Evolutionary conservation across 1,140 invertebrate species (phyloP).

Genomic region (Steinernema khuongi): DNA sequence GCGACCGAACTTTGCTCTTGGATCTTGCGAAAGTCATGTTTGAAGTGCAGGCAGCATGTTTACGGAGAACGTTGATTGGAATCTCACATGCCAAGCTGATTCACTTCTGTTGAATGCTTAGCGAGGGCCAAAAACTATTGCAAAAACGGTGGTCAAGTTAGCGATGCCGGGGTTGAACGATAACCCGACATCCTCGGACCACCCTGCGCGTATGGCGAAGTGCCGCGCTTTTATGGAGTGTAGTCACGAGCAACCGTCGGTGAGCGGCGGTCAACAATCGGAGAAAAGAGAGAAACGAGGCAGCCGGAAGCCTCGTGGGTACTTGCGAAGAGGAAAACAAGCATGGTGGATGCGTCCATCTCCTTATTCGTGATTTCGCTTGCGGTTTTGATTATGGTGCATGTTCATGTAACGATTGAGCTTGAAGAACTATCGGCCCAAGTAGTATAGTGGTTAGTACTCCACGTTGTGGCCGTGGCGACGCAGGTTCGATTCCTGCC

Average conservation of each 20-base stretch:
- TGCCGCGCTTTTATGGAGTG: not conserved
- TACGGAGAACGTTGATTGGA: no score
- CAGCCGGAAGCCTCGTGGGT: not conserved
- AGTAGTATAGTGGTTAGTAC: conserved; percentile 52
- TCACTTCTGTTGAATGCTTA: not conserved
- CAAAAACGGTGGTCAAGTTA: not conserved
- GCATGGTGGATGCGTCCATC: no score
- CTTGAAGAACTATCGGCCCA: conserved; percentile 31
- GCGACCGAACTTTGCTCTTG: no score
- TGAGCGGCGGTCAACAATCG: not conserved
- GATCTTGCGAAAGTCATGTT: no score
- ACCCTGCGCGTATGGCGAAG: not conserved
- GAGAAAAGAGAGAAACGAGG: not conserved
- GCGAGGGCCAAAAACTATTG: not conserved
- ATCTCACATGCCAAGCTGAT: not conserved
- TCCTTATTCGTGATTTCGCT: no score
- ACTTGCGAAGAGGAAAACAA: no score
- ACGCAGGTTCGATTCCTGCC: conserved; percentile 46
- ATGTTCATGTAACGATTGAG: not conserved
- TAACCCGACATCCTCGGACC: not conserved
- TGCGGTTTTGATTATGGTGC: not conserved
- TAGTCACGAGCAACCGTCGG: not conserved
- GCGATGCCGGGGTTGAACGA: not conserved
- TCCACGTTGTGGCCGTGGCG: conserved; percentile 51
- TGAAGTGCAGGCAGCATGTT: no score